Evolutionary conservation across 2,888 invertebrate genomes (phyloP).

Genomic region (Steinernema carpocapsae): DNA sequence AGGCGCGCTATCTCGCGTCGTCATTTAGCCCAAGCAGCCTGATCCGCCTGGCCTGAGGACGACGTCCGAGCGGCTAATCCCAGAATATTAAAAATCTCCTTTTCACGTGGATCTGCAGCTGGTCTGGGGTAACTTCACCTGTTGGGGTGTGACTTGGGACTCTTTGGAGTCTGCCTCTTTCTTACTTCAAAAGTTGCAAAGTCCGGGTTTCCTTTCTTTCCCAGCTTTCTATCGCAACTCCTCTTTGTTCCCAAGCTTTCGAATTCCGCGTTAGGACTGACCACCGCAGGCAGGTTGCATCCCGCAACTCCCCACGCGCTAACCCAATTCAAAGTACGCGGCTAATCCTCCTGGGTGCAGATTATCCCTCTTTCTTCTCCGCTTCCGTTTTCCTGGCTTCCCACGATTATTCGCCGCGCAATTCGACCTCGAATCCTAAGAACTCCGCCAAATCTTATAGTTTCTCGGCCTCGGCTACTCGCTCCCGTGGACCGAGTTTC

Average conservation of each 20-base stretch:
- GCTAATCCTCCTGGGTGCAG: slow-evolving; percentile 19
- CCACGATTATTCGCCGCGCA: not conserved
- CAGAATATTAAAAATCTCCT: not conserved
- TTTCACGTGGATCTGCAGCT: slow-evolving; percentile 2
- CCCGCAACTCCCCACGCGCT: not conserved
- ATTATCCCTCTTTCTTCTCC: slow-evolving; percentile 30
- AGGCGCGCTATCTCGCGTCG: no score
- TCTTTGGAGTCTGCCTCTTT: no score
- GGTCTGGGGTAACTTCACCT: not conserved
- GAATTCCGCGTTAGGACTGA: no score
- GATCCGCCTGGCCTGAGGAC: no score
- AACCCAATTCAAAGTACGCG: slow-evolving; percentile 28
- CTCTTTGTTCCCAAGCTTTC: not conserved
- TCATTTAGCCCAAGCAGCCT: no score
- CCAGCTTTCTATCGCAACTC: not conserved
- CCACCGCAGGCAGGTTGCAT: not conserved
- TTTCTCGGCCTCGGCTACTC: no score
- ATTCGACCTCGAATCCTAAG: not conserved
- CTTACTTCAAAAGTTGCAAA: no score
- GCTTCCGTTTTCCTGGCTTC: slow-evolving; percentile 9
- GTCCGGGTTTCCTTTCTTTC: not conserved
- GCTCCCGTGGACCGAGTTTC: not conserved
- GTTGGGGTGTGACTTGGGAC: not conserved
- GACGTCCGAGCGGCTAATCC: not conserved
- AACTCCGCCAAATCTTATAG: no score